Evolutionary conservation across 2,113 vertebrate species (phyloP), one percentile per base, ranked within the genome.

Genomic region (Rutilus rutilus): DNA sequence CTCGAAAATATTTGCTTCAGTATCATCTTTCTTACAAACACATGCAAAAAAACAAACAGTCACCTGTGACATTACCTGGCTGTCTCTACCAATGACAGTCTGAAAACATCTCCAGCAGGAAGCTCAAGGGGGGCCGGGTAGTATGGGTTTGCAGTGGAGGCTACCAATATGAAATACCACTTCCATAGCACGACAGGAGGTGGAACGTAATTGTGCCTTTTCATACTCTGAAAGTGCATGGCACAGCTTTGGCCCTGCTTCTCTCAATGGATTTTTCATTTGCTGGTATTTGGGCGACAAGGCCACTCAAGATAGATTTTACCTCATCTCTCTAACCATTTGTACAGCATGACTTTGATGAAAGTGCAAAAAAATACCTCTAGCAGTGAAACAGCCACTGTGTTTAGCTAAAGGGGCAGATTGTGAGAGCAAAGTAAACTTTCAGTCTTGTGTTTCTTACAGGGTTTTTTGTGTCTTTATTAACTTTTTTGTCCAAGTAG

Each of bases 151-250:
- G 85, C 88, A 82, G 74, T 85, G 87, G 87, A 89, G 90, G 91
- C 90, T 88, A 90, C 89, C 85, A 85, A 88, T 89, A 90, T 91
- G 90, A 92, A 93, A 93, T 91, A 89, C 86, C 92, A 88, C 89
- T 90, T 91, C 92, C 90, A 89, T 79, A 86, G 84, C 92, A 83
- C 91, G 27, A 90, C 47, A 69, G 92, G 93, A 88, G 90, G 89
- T 77, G 71, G 73, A 82, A 88, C 91, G 91, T 93, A 92, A 93
- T 93, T 94, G 92, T 91, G 89, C 92, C 90, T 93, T 91, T 92
- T 92, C 91, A 92, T 91, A 90, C 90, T 89, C 89, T 89, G 86
- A 91, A 89, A 92, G 91, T 92, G 87, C 88, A 91, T 64, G 78
- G 90, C 92, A 89, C 92, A 93, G 92, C 92, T 93, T 90, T 90